Base-by-base conservation (phyloP, 2,797 vertebrate genomes). In the Gephyroberyx darwinii region DNA sequence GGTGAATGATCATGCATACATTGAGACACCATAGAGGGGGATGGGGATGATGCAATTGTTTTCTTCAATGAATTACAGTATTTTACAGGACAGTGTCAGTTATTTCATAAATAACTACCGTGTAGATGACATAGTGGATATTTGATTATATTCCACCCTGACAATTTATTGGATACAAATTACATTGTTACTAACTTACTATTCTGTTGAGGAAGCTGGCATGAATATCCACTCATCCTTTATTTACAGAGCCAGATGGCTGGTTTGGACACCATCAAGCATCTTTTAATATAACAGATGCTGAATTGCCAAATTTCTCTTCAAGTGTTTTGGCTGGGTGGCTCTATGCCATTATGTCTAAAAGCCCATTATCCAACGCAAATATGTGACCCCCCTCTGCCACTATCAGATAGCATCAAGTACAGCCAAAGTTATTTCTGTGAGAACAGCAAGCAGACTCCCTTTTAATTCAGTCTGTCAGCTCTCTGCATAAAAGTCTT, bases 221-320 rank as follows among this genome's bases (percentile, higher is more conserved):
- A 75, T 71, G 50, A 39, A 69, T 74, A 76, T 70, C 62, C 61
- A 72, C 74, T 90, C 81, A 84, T 88, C 47, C 63, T 81, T 84
- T 82, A 88, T 89, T 88, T 85, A 78, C 81, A 64, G 50, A 80
- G 78, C 82, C 85, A 89, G 84, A 89, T 90, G 86, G 82, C 86
- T 48, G 16, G 9, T 86, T 88, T 88, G 82, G 86, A 83, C 80
- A 54, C 75, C 73, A 79, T 74, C 62, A 61, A 77, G 64, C 76
- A 75, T 78, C 53, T 84, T 89, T 75, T 81, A 82, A 88, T 83
- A 75, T 55, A 90, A 71, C 86, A 89, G 86, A 88, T 86, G 87
- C 85, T 80, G 76, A 85, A 82, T 82, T 78, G 75, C 13, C 19
- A 84, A 79, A 78, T 74, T 63, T 82, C 73, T 77, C 76, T 41